These are phyloP conservation scores for Ophion ellenae DNA, from an alignment of 2,888 invertebrate species.

Conservation along the genomic window DNA sequence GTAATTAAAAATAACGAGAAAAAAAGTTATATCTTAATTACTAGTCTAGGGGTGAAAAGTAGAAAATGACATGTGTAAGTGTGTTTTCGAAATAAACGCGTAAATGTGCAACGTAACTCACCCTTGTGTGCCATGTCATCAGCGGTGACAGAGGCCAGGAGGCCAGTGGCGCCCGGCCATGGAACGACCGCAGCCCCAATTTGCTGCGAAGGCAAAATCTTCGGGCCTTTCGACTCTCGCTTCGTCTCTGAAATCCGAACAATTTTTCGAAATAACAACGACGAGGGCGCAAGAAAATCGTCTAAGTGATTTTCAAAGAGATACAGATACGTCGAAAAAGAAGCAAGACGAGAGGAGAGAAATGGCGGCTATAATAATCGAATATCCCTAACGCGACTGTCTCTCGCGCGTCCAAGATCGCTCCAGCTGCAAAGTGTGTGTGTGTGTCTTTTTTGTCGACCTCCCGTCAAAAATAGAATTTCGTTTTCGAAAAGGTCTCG, in stretches of 20 bases:
- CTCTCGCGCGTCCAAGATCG: not conserved
- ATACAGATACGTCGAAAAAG: not conserved
- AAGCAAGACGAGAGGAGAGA: not conserved
- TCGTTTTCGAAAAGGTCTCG: not conserved
- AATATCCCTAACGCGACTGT: not conserved
- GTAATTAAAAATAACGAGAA: too few species aligned
- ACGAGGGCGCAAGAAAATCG: not conserved
- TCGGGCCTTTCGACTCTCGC: slow-evolving; percentile 82
- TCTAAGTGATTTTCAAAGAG: not conserved
- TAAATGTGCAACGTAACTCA: slow-evolving; percentile 83
- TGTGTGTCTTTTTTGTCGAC: not conserved
- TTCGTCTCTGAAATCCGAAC: slow-evolving; percentile 76
- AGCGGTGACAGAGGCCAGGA: slow-evolving; percentile 87
- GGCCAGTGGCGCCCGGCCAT: slow-evolving; percentile 90
- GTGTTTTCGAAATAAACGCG: not conserved
- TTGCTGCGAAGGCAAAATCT: slow-evolving; percentile 92
- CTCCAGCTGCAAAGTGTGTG: not conserved
- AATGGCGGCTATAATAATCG: not conserved
- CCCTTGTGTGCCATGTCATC: slow-evolving; percentile 95
- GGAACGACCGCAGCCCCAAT: slow-evolving; percentile 91
- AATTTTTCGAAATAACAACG: not conserved
- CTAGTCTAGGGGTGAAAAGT: too few species aligned
- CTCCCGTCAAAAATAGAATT: not conserved
- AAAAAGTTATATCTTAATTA: too few species aligned
- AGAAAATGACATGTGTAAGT: too few species aligned